These are phyloP conservation scores for Anolis carolinensis DNA, from an alignment of 2,113 vertebrate species.

Conservation along the genomic window DNA sequence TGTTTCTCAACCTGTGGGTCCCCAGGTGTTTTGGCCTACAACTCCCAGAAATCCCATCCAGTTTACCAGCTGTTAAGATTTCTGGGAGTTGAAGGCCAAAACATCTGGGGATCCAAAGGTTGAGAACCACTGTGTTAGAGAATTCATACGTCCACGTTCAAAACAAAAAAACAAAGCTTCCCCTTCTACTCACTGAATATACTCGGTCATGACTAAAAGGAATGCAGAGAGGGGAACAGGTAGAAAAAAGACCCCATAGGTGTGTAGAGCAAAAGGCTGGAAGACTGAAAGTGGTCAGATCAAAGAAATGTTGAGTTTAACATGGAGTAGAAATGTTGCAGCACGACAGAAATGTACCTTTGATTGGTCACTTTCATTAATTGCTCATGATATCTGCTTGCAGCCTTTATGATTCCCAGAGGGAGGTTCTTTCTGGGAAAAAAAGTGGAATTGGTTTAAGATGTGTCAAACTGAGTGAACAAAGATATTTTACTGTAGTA, in stretches of 20 bases:
- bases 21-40: too few species aligned
- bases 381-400: not conserved
- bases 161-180: not conserved
- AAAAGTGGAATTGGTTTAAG: conserved; percentile 3
- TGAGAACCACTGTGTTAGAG: too few species aligned
- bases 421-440: not conserved
- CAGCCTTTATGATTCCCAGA: not conserved
- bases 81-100: too few species aligned
- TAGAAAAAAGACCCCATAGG: not conserved
- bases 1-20: too few species aligned
- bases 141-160: not conserved
- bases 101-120: too few species aligned
- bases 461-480: conserved; percentile 4
- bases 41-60: too few species aligned
- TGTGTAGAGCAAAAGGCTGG: not conserved
- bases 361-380: not conserved
- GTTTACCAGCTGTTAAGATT: too few species aligned
- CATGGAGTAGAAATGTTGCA: not conserved
- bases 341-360: not conserved
- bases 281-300: not conserved
- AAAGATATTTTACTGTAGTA: conserved; percentile 13
- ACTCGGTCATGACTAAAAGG: not conserved
- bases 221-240: not conserved
- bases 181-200: not conserved
- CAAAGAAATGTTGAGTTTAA: not conserved